phyloP scores from a whole-genome alignment of 2,113 vertebrate species.

The Suncus etruscus region DNA sequence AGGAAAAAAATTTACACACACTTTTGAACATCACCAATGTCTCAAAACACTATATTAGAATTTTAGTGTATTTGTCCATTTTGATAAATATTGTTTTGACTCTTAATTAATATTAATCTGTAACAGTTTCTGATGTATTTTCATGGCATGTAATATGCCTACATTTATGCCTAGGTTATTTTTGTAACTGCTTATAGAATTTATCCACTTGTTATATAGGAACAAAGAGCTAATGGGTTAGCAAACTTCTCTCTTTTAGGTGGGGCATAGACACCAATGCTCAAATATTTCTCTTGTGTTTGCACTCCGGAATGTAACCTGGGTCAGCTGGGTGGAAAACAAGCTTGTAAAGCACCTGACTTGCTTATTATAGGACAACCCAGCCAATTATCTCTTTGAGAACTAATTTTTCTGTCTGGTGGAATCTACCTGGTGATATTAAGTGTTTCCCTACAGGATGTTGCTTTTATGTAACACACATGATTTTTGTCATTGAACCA shows the following conservation, averaged over 20 bases:
- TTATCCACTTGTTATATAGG: neutral
- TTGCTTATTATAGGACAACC: neutral
- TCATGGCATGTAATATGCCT: no score
- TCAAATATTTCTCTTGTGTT: no score
- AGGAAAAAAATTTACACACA: no score
- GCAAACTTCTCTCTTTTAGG: neutral
- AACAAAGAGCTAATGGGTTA: neutral
- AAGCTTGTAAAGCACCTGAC: no score
- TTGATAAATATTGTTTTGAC: constrained; percentile 31
- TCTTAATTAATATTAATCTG: neutral
- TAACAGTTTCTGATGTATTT: neutral
- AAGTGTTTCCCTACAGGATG: neutral
- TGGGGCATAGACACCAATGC: no score
- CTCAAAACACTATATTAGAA: neutral
- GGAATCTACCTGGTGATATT: neutral
- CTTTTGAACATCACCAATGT: neutral
- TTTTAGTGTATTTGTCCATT: constrained; percentile 45
- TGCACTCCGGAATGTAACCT: no score
- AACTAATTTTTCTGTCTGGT: neutral
- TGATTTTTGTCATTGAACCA: neutral
- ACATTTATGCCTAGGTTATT: no score
- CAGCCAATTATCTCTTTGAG: neutral
- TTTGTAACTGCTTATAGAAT: neutral
- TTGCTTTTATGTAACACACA: neutral
- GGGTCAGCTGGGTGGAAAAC: no score